phyloP scores from a whole-genome alignment of 2,888 invertebrate genomes.

The Agrotis puta region DNA sequence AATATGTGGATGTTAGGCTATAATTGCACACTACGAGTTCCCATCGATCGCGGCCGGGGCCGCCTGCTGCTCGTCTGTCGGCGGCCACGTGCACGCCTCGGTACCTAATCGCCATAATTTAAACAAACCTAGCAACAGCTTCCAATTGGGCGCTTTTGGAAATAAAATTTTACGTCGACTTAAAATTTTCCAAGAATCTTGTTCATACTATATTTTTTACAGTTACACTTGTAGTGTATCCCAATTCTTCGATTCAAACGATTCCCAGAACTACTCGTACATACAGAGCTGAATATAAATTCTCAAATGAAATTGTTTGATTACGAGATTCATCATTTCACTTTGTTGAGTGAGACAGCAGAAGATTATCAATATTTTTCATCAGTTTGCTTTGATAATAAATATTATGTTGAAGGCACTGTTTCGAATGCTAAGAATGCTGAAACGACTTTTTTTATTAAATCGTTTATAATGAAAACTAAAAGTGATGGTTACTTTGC shows the following conservation, averaged over 20 bases:
- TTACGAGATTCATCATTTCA: slow-evolving; percentile 63
- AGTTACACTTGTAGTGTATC: slow-evolving; percentile 35
- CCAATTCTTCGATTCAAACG: slow-evolving; percentile 39
- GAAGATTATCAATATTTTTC: slow-evolving; percentile 50
- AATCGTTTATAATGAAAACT: slow-evolving; percentile 55
- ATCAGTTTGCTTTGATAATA: slow-evolving; percentile 49
- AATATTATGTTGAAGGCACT: slow-evolving; percentile 61
- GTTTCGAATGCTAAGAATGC: slow-evolving; percentile 45
- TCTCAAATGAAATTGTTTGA: slow-evolving; percentile 57
- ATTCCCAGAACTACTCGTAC: slow-evolving; percentile 55
- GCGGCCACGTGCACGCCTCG: slow-evolving; percentile 81
- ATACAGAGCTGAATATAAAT: slow-evolving; percentile 54
- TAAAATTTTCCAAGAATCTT: slow-evolving; percentile 68
- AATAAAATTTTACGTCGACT: slow-evolving; percentile 79
- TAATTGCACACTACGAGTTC: slow-evolving; percentile 78
- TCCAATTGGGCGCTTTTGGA: slow-evolving; percentile 82
- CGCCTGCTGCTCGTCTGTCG: slow-evolving; percentile 84
- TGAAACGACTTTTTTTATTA: slow-evolving; percentile 62
- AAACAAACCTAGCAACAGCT: slow-evolving; percentile 82
- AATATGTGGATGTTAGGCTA: slow-evolving; percentile 73
- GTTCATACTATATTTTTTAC: slow-evolving; percentile 9
- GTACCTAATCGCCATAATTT: slow-evolving; percentile 82
- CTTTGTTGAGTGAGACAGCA: slow-evolving; percentile 54
- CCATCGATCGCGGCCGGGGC: slow-evolving; percentile 73
- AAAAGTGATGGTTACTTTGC: slow-evolving; percentile 56